Base-by-base conservation (phyloP, 2,797 vertebrate genomes). In the Chanos chanos region DNA sequence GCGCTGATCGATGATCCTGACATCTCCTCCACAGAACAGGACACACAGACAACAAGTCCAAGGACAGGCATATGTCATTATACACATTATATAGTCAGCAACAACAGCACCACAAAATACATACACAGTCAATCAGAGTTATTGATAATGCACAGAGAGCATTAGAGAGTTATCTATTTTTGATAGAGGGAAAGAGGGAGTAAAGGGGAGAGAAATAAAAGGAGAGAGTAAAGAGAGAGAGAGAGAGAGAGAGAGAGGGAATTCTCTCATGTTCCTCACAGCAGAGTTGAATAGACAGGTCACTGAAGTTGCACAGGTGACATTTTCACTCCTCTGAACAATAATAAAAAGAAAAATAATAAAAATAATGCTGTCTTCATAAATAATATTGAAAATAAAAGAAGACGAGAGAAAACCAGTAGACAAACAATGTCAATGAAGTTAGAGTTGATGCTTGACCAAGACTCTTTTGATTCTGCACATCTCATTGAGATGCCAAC, bases 281-380 rank as follows among this genome's bases (percentile, higher is more conserved):
- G 48, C 24, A 61, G 48, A 61, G 19, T 44, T 61, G 59, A 44
- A n/a, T n/a, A n/a, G 37, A 52, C 61, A 61, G 37, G 43, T 51
- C 37, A 51, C 40, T 61, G 59, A 61, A 48, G 59, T 61, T 59
- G 47, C 36, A 61, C 24, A 51, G 47, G 37, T 50, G 58, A 30
- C 25, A 33, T 61, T 61, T 51, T 31, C 19, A 40, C 12, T 28
- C 53, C 44, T 15, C 10, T 5, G 31, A 47, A 7, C 13, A 37
- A 15, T 12, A 30, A 21, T 6, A 39, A 28, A 44, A 25, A 22
- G 36, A 56, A 5, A 10, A 33, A 61, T 31, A 34, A 47, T 33
- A 39, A 25, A n/a, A n/a, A n/a, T n/a, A n/a, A n/a, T n/a, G n/a
- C n/a, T n/a, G n/a, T n/a, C 34, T 40, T 54, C 15, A 27, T 15